Evolutionary conservation across 2,113 vertebrate genomes (phyloP), one percentile per base, ranked within the genome.

Genomic region (Probosciger aterrimus): DNA sequence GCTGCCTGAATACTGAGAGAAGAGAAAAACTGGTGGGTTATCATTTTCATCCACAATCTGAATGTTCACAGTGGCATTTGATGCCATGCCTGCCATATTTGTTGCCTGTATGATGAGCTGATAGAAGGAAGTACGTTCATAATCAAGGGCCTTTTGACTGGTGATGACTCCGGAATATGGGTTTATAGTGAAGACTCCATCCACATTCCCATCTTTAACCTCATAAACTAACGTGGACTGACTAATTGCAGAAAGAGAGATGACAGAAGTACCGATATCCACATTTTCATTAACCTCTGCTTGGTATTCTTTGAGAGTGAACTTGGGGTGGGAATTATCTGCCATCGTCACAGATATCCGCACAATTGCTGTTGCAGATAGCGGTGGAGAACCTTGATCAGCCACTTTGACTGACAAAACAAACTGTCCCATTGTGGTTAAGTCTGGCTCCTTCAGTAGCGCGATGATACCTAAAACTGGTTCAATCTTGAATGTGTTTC

Each of bases 51-150:
- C 99, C 37, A 99, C 96, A 68, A 99, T 91, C 80, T 99, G 99
- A 86, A 99, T 97, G 39, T 98, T 98, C 77, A 99, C 97, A 3
- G 99, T 99, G 57, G 98, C 97, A 84, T 99, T 99, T 17, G 99
- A 98, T 44, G 98, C 98, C 99, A 99, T 99, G 24, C 99, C 99
- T 57, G 99, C 99, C 99, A 99, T 99, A 97, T 99, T 99, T 43
- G 98, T 98, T 73, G 99, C 99, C 89, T 99, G 99, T 25, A 99
- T n/a, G 3, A 96, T 98, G 31, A 99, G 98, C 20, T 97, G 97
- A 78, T 99, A 99, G 35, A 97, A 98, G 28, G 98, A 93, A 78
- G 94, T 92, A 2, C 17, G 97, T 93, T 99, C 99, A 37, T 98
- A 99, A 96, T 99, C 99, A 31, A 99, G 98, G 20, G 88, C 43